phyloP scores from a whole-genome alignment of 2,888 invertebrate genomes.

The Hoplodrina blanda region DNA sequence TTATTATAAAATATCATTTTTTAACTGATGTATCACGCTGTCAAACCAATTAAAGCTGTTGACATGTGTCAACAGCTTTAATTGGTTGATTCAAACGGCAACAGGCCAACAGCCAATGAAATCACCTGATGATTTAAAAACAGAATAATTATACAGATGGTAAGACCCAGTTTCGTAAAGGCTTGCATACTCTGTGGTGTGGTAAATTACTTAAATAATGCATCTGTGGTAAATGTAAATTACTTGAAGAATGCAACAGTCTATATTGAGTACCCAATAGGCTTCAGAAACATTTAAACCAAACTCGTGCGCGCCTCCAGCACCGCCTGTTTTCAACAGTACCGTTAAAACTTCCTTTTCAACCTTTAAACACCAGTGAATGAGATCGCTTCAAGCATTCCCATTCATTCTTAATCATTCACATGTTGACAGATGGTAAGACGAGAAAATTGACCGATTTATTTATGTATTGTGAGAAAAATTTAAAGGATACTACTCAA shows the following conservation, averaged over 20 bases:
- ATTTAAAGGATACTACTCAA: conserved; percentile 42
- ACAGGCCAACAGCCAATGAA: not conserved
- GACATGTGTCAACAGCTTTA: not conserved
- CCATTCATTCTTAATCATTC: conserved; percentile 51
- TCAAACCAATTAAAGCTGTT: too few relatives aligned
- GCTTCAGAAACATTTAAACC: conserved; percentile 14
- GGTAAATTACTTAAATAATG: not conserved
- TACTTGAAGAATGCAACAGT: not conserved
- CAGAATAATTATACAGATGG: not conserved
- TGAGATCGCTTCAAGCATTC: conserved; percentile 43
- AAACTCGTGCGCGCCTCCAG: conserved; percentile 47
- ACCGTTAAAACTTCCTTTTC: conserved; percentile 16
- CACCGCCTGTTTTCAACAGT: conserved; percentile 41
- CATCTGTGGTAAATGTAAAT: not conserved
- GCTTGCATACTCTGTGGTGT: not conserved
- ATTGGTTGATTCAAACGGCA: not conserved
- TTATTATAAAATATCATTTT: not conserved
- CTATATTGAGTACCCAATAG: not conserved
- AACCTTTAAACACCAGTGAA: conserved; percentile 37
- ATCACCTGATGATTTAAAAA: not conserved
- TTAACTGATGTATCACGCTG: not conserved
- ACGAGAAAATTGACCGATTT: conserved; percentile 48
- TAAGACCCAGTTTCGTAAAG: not conserved
- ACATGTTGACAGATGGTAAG: conserved; percentile 56
- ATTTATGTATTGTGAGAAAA: conserved; percentile 51